A percentile compares a stretch with the other conserved stretches of the same genome.
Evolutionary conservation across 2,888 invertebrate genomes (phyloP).

Genomic region (Thera britannica): DNA sequence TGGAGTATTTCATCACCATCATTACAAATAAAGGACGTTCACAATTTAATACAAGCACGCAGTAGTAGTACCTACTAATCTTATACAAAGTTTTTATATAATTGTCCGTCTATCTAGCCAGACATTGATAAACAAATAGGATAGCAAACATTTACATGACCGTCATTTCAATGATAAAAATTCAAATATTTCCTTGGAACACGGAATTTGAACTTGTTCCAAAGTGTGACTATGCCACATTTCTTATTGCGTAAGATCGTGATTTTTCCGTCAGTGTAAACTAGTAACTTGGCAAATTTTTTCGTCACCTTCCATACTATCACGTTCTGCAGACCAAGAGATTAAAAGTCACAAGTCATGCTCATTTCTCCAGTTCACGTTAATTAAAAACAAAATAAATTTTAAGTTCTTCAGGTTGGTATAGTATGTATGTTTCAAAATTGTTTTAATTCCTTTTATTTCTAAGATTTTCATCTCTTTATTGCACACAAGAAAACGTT

Average conservation of each 20-base stretch:
- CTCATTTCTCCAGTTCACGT: constrained; percentile 9
- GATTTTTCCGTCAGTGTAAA: constrained; percentile 28
- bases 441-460: background rate
- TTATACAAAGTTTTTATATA: background rate
- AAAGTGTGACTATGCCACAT: constrained; percentile 3
- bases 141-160: constrained; percentile 1
- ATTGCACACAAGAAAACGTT: constrained; percentile 38
- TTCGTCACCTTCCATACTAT: constrained; percentile 24
- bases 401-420: background rate
- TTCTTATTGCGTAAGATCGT: constrained; percentile 38
- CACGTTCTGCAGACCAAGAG: constrained; percentile 29
- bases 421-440: background rate
- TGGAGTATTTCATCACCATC: background rate
- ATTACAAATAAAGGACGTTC: background rate
- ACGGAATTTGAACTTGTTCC: background rate
- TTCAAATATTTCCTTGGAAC: background rate
- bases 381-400: no score
- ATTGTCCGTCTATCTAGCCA: background rate
- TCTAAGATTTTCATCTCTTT: constrained; percentile 3
- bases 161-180: background rate
- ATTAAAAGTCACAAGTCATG: background rate
- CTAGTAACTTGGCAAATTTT: constrained; percentile 32
- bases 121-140: background rate
- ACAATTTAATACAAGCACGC: no score
- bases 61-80: background rate